phyloP scores from a whole-genome alignment of 1,140 invertebrate species.

The Coenobita brevimanus region DNA sequence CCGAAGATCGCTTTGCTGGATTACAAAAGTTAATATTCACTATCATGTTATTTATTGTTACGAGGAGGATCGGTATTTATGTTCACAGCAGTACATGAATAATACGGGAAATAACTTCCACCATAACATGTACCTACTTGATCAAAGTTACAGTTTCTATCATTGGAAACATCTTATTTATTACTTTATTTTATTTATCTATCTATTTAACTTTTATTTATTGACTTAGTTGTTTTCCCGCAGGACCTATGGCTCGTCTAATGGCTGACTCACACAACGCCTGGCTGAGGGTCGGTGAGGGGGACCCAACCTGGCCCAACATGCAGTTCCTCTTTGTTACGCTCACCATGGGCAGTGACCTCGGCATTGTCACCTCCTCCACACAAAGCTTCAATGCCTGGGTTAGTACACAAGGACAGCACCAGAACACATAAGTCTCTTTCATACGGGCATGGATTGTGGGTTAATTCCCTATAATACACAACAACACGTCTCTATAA shows the following conservation, averaged over 20 bases:
- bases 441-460: background rate
- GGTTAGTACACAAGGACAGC: background rate
- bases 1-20: no score
- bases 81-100: no score
- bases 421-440: background rate
- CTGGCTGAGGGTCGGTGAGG: constrained; percentile 29
- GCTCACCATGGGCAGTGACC: background rate
- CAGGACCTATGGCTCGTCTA: background rate
- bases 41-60: no score
- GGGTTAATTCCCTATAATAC: background rate
- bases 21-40: no score
- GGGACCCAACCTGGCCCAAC: constrained; percentile 29
- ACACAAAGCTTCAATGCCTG: background rate
- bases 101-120: no score
- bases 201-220: background rate
- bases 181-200: no score
- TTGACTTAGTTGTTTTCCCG: background rate
- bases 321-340: constrained; percentile 24
- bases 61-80: no score
- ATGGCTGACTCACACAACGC: background rate
- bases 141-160: no score
- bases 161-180: no score
- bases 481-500: no score
- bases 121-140: no score
- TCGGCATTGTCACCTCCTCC: background rate